phyloP scores from a whole-genome alignment of 2,797 vertebrate genomes.

The Alca torda region DNA sequence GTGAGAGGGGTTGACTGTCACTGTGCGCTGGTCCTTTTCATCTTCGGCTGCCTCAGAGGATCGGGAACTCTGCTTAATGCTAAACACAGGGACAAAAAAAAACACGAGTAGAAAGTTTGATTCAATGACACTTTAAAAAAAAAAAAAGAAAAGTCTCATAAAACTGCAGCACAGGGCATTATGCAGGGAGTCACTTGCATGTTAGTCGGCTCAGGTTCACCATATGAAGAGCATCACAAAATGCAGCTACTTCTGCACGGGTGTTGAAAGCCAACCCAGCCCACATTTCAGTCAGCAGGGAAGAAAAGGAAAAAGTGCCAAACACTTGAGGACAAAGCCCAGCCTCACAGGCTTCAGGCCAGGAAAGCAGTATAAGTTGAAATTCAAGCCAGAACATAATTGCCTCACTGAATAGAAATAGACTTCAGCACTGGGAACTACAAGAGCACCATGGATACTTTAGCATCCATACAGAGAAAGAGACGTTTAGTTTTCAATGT shows the following conservation, averaged over 20 bases:
- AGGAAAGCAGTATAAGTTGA: slow-evolving; percentile 10
- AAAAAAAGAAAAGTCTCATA: neutral
- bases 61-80: slow-evolving; percentile 77
- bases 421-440: neutral
- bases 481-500: neutral
- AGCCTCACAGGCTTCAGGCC: slow-evolving; percentile 15
- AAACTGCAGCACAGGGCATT: neutral
- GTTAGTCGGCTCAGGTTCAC: neutral
- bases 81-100: slow-evolving; percentile 34
- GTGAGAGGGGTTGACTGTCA: slow-evolving; percentile 89
- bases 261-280: neutral
- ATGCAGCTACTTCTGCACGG: neutral
- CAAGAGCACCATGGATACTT: neutral
- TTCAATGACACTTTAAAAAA: neutral
- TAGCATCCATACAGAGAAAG: neutral
- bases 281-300: neutral
- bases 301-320: slow-evolving; percentile 16
- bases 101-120: neutral
- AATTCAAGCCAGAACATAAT: slow-evolving; percentile 41
- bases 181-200: neutral
- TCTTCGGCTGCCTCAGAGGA: slow-evolving; percentile 81
- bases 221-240: neutral
- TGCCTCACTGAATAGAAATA: neutral
- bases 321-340: slow-evolving; percentile 46
- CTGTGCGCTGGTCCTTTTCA: slow-evolving; percentile 80